Base-by-base conservation (phyloP, 2,888 invertebrate species). In the Blera fallax region DNA sequence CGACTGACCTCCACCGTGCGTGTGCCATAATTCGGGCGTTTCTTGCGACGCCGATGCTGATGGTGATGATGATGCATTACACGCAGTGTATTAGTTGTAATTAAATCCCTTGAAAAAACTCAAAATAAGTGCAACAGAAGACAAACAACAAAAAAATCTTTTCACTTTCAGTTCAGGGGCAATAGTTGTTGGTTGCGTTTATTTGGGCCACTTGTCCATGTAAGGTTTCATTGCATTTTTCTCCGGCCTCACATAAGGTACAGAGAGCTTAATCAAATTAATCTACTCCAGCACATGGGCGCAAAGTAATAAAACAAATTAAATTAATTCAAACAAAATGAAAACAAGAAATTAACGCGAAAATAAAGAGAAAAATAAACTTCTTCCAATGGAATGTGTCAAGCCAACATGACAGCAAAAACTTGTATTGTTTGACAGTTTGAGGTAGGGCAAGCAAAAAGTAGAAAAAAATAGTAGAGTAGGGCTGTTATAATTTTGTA, bases 1-100 rank as follows among this genome's bases (percentile, higher is more conserved):
- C 98, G 94, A 7, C 95, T 94, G 48, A 98, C 95, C 89, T 98
- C 97, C 70, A 98, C 96, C 0, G 91, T 90, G 16, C 92, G 91
- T 7, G 91, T 92, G 7, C 94, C 94, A 90, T 94, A 94, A 88
- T 94, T 94, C 18, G 94, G 94, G n/a, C 94, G 93, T 90, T 94
- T 94, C 90, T 95, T 95, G 21, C 94, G 92, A 69, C 95, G 92
- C 50, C 94, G 92, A 50, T 93, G 92, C 10, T 91, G 91, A 3
- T 90, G 90, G 76, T 89, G 90, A 37, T 89, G 89, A 45, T 84
- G 89, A 54, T 69, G 79, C 79, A 80, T 78, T 29, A 7, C 34
- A 21, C 48, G 74, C 3, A 62, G 18, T 40, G 48, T 16, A 24
- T 11, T 21, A 37, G 45, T 34, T 14, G 34, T 6, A 11, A 8